Base-by-base conservation (phyloP, 1,140 invertebrate species). In the Leptopilina clavipes region DNA sequence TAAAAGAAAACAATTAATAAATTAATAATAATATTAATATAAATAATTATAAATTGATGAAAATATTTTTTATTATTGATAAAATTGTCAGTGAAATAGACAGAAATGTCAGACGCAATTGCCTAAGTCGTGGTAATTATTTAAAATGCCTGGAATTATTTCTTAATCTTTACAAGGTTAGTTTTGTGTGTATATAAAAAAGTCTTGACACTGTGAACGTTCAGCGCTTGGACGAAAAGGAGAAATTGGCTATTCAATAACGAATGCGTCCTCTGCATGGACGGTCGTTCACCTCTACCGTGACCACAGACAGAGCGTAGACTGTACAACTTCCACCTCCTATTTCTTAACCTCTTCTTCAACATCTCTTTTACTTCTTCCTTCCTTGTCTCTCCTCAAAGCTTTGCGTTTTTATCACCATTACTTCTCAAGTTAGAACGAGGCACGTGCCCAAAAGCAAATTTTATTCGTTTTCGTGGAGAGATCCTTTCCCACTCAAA, bases 251-350 rank as follows among this genome's bases (percentile, higher is more conserved):
- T 76, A 75, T 79, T 73, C 12, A 73, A 52, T 44, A 76, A 31
- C 74, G 80, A 73, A 40, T 43, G 77, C 84, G 86, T 87, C 84
- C 85, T 86, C 85, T 80, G 80, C 83, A 83, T 73, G 86, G 80
- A 85, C 86, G 86, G 86, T 80, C 86, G 78, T 87, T 87, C 84
- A 87, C 85, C 87, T 79, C 75, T 79, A 74, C 76, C 75, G 74
- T 79, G 74, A 79, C 79, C 78, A 85, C 85, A 88, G 86, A 88
- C 86, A 79, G 81, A 84, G 73, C 78, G 84, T 83, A 87, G 86
- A 87, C 83, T 85, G 83, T 81, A 80, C 77, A 76, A 83, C 84
- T 83, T 83, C 83, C 80, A 81, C 77, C 48, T 83, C 74, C 59
- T 79, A 40, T 70, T 72, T 65, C 52, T 74, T 71, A 37, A 12